Conservation (phyloP, 2,113 vertebrate species). For the Megalops atlanticus region DNA sequence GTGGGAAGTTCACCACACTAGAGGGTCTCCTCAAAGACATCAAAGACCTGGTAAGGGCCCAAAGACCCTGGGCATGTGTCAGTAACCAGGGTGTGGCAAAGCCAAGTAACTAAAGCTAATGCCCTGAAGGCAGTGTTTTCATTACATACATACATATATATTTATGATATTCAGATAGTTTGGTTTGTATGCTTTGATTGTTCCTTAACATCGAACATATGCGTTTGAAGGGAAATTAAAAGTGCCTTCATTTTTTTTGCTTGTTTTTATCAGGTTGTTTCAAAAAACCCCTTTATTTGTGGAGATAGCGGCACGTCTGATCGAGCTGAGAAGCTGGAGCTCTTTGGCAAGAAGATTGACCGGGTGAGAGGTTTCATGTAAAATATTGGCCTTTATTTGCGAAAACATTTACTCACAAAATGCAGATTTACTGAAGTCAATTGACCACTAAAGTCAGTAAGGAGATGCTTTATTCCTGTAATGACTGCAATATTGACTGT, state of each 20-base stretch:
- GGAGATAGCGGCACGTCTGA: slow-evolving; percentile 78
- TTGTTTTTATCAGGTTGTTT: slow-evolving; percentile 67
- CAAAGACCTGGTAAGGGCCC: slow-evolving; percentile 75
- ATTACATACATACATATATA: neutral
- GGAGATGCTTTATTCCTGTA: neutral
- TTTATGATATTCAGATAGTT: too few relatives aligned
- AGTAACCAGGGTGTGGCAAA: too few relatives aligned
- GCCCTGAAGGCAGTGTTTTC: too few relatives aligned
- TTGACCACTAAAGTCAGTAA: neutral
- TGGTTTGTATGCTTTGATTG: neutral
- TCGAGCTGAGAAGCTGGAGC: slow-evolving; percentile 68
- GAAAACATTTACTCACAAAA: neutral
- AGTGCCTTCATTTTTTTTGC: neutral
- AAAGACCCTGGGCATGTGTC: neutral
- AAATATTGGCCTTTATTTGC: neutral
- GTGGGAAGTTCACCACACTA: slow-evolving; percentile 93
- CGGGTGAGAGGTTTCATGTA: slow-evolving; percentile 68
- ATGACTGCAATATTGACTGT: neutral
- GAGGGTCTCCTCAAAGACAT: slow-evolving; percentile 91
- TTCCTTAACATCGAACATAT: neutral
- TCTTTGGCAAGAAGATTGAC: slow-evolving; percentile 80
- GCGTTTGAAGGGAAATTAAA: neutral
- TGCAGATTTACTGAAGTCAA: neutral
- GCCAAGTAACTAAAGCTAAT: too few relatives aligned
- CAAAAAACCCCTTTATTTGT: slow-evolving; percentile 87